Base-by-base conservation (phyloP, 1,140 invertebrate species). In the Pentalonia nigronervosa region DNA sequence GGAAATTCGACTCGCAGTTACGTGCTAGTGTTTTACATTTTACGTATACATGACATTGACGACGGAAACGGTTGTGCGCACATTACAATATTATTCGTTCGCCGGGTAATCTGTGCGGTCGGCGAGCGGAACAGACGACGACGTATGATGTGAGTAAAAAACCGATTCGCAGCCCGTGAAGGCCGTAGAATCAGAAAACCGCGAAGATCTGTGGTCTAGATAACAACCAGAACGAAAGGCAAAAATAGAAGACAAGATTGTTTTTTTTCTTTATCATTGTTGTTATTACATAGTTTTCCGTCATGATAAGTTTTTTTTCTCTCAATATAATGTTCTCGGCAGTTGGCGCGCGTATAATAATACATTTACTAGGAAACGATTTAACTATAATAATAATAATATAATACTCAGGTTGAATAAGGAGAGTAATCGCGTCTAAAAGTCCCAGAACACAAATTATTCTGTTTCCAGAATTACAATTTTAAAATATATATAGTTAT, bases 161-260 rank as follows among this genome's bases (percentile, higher is more conserved):
- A 84, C 50, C 53, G 53, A 45, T 7, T 50, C n/a, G 34, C 34
- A 93, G 48, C 48, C 91, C 48, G 25, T 93, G 91, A 93, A 93
- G 91, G 91, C 81, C 91, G 41, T 84, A 45, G 81, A 84, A 84
- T 50, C n/a, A 20, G 34, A 83, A 83, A 83, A 93, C 91, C 91
- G 48, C 91, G 91, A 92, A 83, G 91, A 92, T 91, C 56, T 91
- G 90, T 60, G 90, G 90, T 91, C 90, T 91, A 81, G 90, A 91
- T 91, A 91, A 81, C 34, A 50, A 83, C 90, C 90, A 81, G 90
- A 91, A 91, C 90, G 90, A 83, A 81, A 76, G 67, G 25, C n/a
- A 41, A 45, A 56, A 86, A 86, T 41, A 47, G 81, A 56, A 83
- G 84, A 92, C 48, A 23, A 56, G 34, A 81, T 48, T 36, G 11